phyloP scores from a whole-genome alignment of 2,113 vertebrate species.

The Capra hircus region DNA sequence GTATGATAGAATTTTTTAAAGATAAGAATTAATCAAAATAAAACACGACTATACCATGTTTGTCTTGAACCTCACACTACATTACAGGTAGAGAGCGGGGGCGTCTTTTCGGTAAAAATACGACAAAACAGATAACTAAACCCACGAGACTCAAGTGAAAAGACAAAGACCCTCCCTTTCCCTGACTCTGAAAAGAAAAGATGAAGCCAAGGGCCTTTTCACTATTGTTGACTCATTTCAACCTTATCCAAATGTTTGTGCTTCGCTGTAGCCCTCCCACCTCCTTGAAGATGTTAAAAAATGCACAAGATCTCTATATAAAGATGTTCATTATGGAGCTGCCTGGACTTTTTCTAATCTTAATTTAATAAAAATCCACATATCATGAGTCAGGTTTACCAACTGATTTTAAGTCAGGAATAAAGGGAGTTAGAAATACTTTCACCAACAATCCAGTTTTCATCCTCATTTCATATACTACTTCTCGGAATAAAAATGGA shows the following conservation, averaged over 20 bases:
- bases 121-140: slow-evolving; percentile 10
- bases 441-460: slow-evolving; percentile 14
- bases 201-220: slow-evolving; percentile 48
- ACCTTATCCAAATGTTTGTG: not conserved
- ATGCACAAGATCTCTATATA: not conserved
- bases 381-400: not conserved
- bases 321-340: not conserved
- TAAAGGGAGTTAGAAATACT: slow-evolving; percentile 35
- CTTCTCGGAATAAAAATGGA: not conserved
- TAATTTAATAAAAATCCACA: slow-evolving; percentile 31
- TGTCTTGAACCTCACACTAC: not conserved
- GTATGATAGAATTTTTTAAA: not conserved
- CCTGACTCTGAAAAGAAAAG: slow-evolving; percentile 9
- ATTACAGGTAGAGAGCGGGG: not conserved
- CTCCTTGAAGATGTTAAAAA: not conserved
- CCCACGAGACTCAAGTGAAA: not conserved
- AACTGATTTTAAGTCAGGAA: slow-evolving; percentile 52
- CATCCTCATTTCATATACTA: not conserved
- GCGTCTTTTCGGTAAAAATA: slow-evolving; percentile 25
- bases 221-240: not conserved
- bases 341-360: not conserved
- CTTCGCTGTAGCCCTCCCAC: not conserved
- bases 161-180: slow-evolving; percentile 16
- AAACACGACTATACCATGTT: not conserved
- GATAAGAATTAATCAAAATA: not conserved